Evolutionary conservation across 2,113 vertebrate genomes (phyloP), one percentile per base, ranked within the genome.

Genomic region (Cebidichthys violaceus): DNA sequence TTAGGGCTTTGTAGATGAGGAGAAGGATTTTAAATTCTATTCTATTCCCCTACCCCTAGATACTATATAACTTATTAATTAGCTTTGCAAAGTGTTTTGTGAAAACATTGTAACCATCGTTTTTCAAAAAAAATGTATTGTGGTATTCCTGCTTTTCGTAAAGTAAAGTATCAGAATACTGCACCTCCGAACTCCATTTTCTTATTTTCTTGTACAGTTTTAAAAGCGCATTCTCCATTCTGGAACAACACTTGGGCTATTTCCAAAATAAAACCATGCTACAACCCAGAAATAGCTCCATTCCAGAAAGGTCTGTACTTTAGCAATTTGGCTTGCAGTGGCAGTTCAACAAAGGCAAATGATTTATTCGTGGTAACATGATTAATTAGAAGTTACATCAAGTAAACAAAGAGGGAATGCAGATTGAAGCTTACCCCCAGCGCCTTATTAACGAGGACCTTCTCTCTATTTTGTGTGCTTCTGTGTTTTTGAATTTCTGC

Each of bases 381-480:
- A 88, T 83, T 83, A 77, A 89, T 84, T 84, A 57, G 64, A 62
- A 3, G 29, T 41, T 78, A 41, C 33, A 64, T 43, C 3, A 18
- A 52, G 27, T 50, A 71, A 86, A 86, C 74, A 79, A 57, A 78
- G 52, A 71, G 33, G 24, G 45, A 15, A 37, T 43, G 43, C 54
- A 50, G 72, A 77, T 43, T 20, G 57, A 57, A 52, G 33, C 20
- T 33, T 15, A 59, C 9, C 9, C 31, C 70, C 31, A 2, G 17
- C 2, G n/a, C n/a, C 10, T 70, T 31, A 57, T 29, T 70, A 70
- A 37, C 39, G 6, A 22, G 3, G 33, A 39, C 31, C 52, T 10
- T 52, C 62, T 68, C 47, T 50, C 7, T 7, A 15, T n/a, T 33
- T 1, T 27, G n/a, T 27, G 65, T 29, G 73, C 7, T 17, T 33